Base-by-base conservation (phyloP, 2,113 vertebrate genomes). In the Zootoca vivipara region DNA sequence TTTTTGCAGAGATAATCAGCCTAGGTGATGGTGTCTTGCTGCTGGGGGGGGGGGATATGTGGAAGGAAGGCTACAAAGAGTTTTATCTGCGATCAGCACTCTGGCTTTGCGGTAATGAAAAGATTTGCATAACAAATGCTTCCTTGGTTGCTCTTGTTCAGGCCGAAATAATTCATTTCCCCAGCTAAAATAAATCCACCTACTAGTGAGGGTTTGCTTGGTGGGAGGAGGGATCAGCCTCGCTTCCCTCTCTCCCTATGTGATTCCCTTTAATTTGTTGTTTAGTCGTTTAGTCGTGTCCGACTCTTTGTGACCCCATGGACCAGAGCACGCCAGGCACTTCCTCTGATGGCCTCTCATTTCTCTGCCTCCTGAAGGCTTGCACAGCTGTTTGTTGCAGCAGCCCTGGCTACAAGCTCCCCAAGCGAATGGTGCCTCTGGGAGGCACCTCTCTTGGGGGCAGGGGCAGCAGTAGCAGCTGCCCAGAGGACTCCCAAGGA, bases 101-200 rank as follows among this genome's bases (percentile, higher is more conserved):
- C 85, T 79, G 94, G 93, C 93, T 95, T 95, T 93, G 94, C 92
- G 83, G 42, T 95, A 95, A 95, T 95, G 94, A 95, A 94, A 93
- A 92, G 92, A 96, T 96, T 95, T 96, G 95, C 95, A 95, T 96
- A 95, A 96, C 95, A 96, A 96, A 95, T 93, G 90, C 90, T 90
- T 46, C 89, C 90, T 93, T 93, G 70, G 92, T 93, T 93, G 91
- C 89, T 92, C 89, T 87, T 91, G 87, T 26, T 95, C 85, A 87
- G 90, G 89, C 91, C 93, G 88, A 93, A 95, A 95, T 90, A 93
- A 93, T 95, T 96, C 91, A 95, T 96, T 96, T 94, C 95, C 92
- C 94, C 69, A 0, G 58, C 87, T 78, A 83, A 52, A 86, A 90
- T 89, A 70, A 89, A 88, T 78, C 92, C 80, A 89, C 72, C 89